Conservation (phyloP, 2,797 vertebrate genomes). For the Gorsachius magnificus region DNA sequence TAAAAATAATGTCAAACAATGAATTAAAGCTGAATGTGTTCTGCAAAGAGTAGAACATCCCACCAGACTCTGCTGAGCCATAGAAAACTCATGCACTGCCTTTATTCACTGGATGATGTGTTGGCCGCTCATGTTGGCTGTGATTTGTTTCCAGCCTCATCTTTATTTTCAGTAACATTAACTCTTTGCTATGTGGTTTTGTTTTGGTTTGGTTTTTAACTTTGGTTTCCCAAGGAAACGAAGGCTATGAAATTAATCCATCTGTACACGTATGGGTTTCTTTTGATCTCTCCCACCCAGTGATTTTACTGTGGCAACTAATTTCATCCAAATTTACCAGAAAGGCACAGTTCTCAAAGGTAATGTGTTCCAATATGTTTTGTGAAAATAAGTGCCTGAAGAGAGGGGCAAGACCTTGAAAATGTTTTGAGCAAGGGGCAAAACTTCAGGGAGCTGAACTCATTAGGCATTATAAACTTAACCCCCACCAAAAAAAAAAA, state of each 20-base stretch:
- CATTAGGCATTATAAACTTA: neutral
- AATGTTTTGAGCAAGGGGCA: neutral
- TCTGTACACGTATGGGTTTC: neutral
- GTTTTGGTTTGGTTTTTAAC: neutral
- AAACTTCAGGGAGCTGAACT: neutral
- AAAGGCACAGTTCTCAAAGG: neutral
- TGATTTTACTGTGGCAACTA: neutral
- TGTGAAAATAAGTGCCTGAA: neutral
- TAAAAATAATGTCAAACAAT: conserved; percentile 19
- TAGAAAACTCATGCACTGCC: neutral
- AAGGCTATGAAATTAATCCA: neutral
- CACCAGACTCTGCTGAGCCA: neutral
- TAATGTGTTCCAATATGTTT: neutral
- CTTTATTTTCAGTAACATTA: neutral
- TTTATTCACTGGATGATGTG: neutral
- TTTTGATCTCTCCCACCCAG: neutral
- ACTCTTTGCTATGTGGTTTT: neutral
- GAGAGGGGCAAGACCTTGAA: neutral
- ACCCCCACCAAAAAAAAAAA: fast-evolving
- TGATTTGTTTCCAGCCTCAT: neutral
- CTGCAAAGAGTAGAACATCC: neutral
- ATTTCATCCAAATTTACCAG: neutral
- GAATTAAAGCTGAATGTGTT: neutral
- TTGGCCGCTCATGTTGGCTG: neutral
- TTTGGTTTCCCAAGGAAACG: neutral